Evolutionary conservation across 2,797 vertebrate genomes (phyloP).

Genomic region (Dryobates pubescens): DNA sequence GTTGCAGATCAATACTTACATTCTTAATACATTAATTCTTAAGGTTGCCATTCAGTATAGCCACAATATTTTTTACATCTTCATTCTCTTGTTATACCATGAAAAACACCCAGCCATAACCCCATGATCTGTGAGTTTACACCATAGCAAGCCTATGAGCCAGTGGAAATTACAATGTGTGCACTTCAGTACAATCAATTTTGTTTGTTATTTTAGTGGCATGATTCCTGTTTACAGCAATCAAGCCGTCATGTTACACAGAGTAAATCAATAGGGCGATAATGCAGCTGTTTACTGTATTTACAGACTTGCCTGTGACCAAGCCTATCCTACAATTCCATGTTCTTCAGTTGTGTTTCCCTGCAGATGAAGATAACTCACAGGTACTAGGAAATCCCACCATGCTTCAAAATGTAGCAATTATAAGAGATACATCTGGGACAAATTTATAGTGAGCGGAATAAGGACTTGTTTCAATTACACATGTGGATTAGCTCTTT

Average conservation of each 20-base stretch:
- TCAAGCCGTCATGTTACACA: constrained; percentile 37
- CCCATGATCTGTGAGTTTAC: background rate
- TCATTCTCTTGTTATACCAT: background rate
- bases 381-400: constrained; percentile 48
- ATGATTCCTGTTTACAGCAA: constrained; percentile 64
- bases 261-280: constrained; percentile 61
- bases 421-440: constrained; percentile 61
- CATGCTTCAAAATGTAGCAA: background rate
- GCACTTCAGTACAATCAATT: constrained; percentile 51
- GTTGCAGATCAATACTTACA: background rate
- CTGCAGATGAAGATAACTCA: constrained; percentile 33
- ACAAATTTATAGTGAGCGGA: constrained; percentile 53
- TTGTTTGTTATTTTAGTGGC: constrained; percentile 68
- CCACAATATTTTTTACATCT: background rate
- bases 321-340: background rate
- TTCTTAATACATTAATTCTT: background rate
- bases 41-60: background rate
- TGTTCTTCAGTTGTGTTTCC: constrained; percentile 45
- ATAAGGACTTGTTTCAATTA: constrained; percentile 68
- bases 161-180: constrained; percentile 52
- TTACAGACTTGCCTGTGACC: constrained; percentile 27
- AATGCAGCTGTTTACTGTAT: constrained; percentile 62
- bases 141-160: constrained; percentile 5
- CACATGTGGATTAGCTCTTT: constrained; percentile 60
- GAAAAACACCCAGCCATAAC: constrained; percentile 3